Percentiles rank a stretch among this genome's conserved stretches.
phyloP scores from a whole-genome alignment of 2,113 vertebrate genomes.

The Thunnus maccoyii region DNA sequence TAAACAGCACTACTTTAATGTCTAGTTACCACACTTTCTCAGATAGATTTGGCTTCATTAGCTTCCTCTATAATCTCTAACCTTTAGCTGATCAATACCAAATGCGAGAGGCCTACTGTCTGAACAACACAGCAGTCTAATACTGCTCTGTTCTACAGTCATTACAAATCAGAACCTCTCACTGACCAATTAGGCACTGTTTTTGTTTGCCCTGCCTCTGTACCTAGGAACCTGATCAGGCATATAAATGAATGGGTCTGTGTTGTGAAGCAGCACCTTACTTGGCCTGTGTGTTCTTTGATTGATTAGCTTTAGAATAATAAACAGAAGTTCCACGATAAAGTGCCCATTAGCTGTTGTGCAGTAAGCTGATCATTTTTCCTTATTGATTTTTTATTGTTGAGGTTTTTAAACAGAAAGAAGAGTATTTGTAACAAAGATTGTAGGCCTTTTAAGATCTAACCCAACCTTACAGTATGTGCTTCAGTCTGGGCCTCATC shows the following conservation, averaged over 20 bases:
- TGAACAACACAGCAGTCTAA: slow-evolving; percentile 1
- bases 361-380: slow-evolving; percentile 15
- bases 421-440: slow-evolving; percentile 3
- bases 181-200: slow-evolving; percentile 53
- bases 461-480: not conserved
- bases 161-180: slow-evolving; percentile 43
- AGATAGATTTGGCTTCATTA: slow-evolving; percentile 20
- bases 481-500: not conserved
- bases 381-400: slow-evolving; percentile 33
- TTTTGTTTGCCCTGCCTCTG: slow-evolving; percentile 21
- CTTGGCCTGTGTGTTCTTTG: slow-evolving; percentile 33
- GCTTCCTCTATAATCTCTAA: slow-evolving; percentile 24
- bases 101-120: slow-evolving; percentile 13
- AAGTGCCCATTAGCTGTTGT: slow-evolving; percentile 58
- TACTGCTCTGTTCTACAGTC: slow-evolving; percentile 6
- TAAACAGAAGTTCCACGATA: slow-evolving; percentile 43
- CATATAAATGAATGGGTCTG: slow-evolving; percentile 44
- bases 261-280: slow-evolving; percentile 31
- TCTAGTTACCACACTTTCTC: not conserved
- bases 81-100: slow-evolving; percentile 27
- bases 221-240: slow-evolving; percentile 30
- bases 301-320: slow-evolving; percentile 55
- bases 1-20: not conserved
- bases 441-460: not conserved
- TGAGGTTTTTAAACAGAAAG: slow-evolving; percentile 5